Evolutionary conservation across 2,888 invertebrate species (phyloP).

Genomic region (Microctonus hyperodae): DNA sequence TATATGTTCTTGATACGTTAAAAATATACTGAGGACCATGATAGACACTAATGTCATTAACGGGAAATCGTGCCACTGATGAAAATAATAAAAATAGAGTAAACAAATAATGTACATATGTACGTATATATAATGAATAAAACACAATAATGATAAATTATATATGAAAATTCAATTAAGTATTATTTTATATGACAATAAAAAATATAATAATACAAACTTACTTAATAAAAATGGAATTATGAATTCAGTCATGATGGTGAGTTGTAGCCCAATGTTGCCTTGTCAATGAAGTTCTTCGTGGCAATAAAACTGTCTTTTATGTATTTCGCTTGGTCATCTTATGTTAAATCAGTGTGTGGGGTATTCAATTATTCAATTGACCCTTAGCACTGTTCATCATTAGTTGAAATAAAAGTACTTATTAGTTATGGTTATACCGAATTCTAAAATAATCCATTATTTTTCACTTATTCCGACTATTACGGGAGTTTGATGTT

Average conservation of each 20-base stretch:
- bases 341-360: background rate
- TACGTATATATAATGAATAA: background rate
- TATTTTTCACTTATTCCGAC: too few species aligned
- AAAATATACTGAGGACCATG: background rate
- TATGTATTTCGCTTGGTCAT: background rate
- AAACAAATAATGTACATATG: background rate
- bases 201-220: too few species aligned
- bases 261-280: background rate
- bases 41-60: background rate
- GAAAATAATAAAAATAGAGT: background rate
- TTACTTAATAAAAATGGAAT: slow-evolving; percentile 3
- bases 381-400: background rate
- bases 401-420: background rate
- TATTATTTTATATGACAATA: too few species aligned
- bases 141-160: too few species aligned
- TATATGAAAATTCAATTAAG: too few species aligned
- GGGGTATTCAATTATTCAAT: background rate
- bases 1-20: slow-evolving; percentile 13
- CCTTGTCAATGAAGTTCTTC: background rate
- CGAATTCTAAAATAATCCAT: too few species aligned
- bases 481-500: too few species aligned
- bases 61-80: slow-evolving; percentile 1
- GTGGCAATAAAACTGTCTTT: background rate
- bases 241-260: background rate
- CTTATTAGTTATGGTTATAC: too few species aligned